Evolutionary conservation across 2,888 invertebrate genomes (phyloP).

Genomic region (Scaptomyza parva): DNA sequence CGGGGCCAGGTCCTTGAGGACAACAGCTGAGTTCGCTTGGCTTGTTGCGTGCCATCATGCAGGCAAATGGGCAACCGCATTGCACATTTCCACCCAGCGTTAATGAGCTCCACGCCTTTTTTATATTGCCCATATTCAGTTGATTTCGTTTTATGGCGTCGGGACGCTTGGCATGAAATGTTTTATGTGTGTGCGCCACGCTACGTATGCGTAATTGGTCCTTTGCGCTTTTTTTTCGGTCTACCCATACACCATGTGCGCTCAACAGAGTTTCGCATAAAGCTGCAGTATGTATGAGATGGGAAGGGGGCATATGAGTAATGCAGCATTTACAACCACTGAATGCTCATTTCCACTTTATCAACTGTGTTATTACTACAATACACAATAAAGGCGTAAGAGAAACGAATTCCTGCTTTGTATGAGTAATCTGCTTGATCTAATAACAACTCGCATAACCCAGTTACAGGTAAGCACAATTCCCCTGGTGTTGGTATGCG

Average conservation of each 20-base stretch:
- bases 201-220: slow-evolving; percentile 63
- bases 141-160: slow-evolving; percentile 54
- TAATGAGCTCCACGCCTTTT: slow-evolving; percentile 63
- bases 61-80: slow-evolving; percentile 53
- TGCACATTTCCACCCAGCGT: slow-evolving; percentile 63
- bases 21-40: slow-evolving; percentile 19
- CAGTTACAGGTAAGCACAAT: slow-evolving; percentile 18
- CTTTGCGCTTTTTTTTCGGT: slow-evolving; percentile 9
- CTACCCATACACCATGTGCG: slow-evolving; percentile 7
- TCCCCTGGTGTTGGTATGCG: slow-evolving; percentile 21
- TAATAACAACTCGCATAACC: slow-evolving; percentile 15
- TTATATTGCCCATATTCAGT: slow-evolving; percentile 60
- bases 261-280: slow-evolving; percentile 5
- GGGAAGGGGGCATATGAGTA: no score
- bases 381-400: neutral
- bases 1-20: slow-evolving; percentile 38
- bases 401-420: neutral
- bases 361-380: neutral
- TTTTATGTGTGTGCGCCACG: slow-evolving; percentile 42
- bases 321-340: slow-evolving; percentile 13
- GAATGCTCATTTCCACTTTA: neutral
- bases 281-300: slow-evolving; percentile 18
- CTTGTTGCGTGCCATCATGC: slow-evolving; percentile 46
- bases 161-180: slow-evolving; percentile 36
- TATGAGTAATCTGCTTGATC: slow-evolving; percentile 17